Evolutionary conservation across 2,888 invertebrate genomes (phyloP), one percentile per base, ranked within the genome.

Genomic region (Steinernema hermaphroditum): DNA sequence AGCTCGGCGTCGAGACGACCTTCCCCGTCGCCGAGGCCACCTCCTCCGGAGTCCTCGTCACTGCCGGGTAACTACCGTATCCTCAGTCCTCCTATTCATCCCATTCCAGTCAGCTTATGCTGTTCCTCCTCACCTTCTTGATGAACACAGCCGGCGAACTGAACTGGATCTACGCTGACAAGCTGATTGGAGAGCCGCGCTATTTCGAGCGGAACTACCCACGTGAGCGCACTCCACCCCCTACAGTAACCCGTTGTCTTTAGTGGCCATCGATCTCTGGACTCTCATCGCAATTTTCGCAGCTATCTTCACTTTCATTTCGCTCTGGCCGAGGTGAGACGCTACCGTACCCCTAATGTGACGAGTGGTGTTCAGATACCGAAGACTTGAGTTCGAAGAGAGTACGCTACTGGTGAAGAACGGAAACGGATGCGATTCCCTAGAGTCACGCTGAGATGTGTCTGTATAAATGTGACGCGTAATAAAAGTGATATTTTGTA

Each of bases 11-110:
- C 16, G 85, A 85, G 71, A 82, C 81, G 22, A 85, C 85, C 2
- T 85, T 79, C 57, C 85, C 83, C 1, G 79, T 84, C n/a, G 80
- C 79, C n/a, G 83, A 85, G 62, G 83, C 82, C 0, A 81, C 83
- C 9, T 80, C 81, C 9, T 79, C 80, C 32, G 85, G 85, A 12
- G 68, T 85, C 46, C 74, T 85, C 62, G 81, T 82, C 54, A 78
- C 83, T 44, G 75, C 78, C 9, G 82, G 83, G 82, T 82, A 37
- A 24, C 34, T 54, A 16, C 16, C 27, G 32, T 44, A 49, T 24
- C 22, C 54, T 8, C 24, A 12, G n/a, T 22, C 4, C 24, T 27
- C 2, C 9, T 14, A 22, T 54, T n/a, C n/a, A 12, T 2, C 54
- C 2, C 0, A 1, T 4, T 72, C 12, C 44, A 76, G 79, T 4